Evolutionary conservation across 2,113 vertebrate genomes (phyloP), one percentile per base, ranked within the genome.

Genomic region (Myotis yumanensis): DNA sequence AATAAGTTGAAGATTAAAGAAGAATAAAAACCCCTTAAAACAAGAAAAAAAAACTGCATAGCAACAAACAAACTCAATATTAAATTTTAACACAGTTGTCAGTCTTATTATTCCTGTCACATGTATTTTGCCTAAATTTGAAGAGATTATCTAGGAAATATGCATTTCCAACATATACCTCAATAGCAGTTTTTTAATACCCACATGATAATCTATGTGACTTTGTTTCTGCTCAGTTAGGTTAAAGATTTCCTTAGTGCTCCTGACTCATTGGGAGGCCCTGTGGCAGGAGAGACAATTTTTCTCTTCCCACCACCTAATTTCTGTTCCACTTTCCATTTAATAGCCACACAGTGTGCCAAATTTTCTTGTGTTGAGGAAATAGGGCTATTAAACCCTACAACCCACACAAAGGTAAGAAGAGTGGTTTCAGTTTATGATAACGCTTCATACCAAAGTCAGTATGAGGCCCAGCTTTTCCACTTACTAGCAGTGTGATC

Each of bases 1-100:
- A 54, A 54, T 18, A 54, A 54, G 51, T 57, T 77, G 51, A 81
- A 93, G 92, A 84, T 92, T 75, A 75, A 96, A 95, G 81, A 83
- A 79, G 11, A 80, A 68, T 51, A 35, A 52, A 87, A 64, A 94
- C 17, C 7, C 0, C 3, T 32, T 71, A 66, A 85, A 86, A 79
- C 25, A 75, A 69, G 71, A 66, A 43, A 40, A 87, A 92, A 80
- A 89, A 76, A 46, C n/a, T 22, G 52, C 17, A 37, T 23, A 86
- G 52, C 37, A 84, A 52, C 84, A 79, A 79, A 40, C 28, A 54
- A 73, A 73, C 18, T 86, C 62, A 82, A 87, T 88, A 40, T 11
- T 92, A 72, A 88, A 68, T 95, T 85, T 86, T 83, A 88, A 84
- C 35, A 54, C 4, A n/a, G n/a, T 80, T 64, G 32, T 43, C 81